Percentiles rank a stretch among this genome's conserved stretches.
These are phyloP conservation scores for Etia nguti DNA, from an alignment of 2,113 vertebrate genomes.

Conservation along the genomic window DNA sequence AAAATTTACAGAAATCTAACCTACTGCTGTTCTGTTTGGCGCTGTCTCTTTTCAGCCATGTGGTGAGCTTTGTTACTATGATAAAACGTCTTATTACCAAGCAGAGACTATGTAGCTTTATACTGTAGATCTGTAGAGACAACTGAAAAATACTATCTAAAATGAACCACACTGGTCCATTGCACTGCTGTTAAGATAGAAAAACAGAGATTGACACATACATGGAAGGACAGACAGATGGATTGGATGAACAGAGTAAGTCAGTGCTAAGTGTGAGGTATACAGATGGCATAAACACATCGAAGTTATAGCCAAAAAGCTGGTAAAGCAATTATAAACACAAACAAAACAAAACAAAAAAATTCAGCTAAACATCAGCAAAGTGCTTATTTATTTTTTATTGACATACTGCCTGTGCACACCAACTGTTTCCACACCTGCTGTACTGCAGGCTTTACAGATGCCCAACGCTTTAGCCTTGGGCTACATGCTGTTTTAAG, in stretches of 20 bases:
- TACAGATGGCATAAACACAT: not conserved
- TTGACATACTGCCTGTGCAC: not conserved
- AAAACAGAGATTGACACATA: not conserved
- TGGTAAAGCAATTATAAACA: not conserved
- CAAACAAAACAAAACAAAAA: not conserved
- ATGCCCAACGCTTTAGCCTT: not conserved
- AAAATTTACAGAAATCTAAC: not conserved
- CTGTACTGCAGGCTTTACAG: not conserved
- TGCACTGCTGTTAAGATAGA: not conserved
- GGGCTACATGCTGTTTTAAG: not conserved
- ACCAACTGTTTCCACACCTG: not conserved
- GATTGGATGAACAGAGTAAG: not conserved
- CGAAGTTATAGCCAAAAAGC: not conserved
- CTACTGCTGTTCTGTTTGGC: not conserved
- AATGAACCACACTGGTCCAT: not conserved
- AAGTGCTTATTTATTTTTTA: not conserved
- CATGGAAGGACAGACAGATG: not conserved
- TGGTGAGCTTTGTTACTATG: not conserved
- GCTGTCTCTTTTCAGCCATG: not conserved
- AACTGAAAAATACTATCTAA: not conserved
- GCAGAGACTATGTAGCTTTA: not conserved
- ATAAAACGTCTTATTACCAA: not conserved
- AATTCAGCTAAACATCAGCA: not conserved
- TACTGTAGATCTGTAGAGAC: not conserved
- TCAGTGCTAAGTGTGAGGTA: not conserved